Conservation (phyloP, 2,888 invertebrate species). For the Ennomos quercinarius region DNA sequence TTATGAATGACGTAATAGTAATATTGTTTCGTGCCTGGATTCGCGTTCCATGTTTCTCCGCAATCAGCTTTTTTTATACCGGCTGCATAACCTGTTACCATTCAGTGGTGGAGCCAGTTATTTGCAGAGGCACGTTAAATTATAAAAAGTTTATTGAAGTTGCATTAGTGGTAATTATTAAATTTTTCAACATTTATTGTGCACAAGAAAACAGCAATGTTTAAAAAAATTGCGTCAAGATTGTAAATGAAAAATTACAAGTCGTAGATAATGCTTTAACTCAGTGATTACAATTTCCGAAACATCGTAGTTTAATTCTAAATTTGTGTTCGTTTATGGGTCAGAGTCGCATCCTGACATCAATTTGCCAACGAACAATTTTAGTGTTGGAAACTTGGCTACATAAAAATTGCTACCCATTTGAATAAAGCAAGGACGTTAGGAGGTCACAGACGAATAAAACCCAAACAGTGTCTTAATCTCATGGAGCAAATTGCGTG, state of each 20-base stretch:
- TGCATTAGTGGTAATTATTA: slow-evolving; percentile 7
- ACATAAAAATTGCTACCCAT: slow-evolving; percentile 21
- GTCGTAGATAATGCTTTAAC: no score
- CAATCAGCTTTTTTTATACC: slow-evolving; percentile 58
- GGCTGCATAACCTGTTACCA: slow-evolving; percentile 51
- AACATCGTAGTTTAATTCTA: no score
- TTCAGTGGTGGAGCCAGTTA: slow-evolving; percentile 49
- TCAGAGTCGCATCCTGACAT: slow-evolving; percentile 5
- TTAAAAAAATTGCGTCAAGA: no score
- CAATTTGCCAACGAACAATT: slow-evolving; percentile 13
- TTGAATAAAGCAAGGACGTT: slow-evolving; percentile 55
- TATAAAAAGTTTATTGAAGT: slow-evolving; percentile 11
- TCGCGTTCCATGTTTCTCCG: slow-evolving; percentile 61
- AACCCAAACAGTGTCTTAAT: slow-evolving; percentile 57
- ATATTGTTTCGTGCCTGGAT: slow-evolving; percentile 68
- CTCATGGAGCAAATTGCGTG: slow-evolving; percentile 65
- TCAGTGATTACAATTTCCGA: no score
- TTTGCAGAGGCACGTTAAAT: slow-evolving; percentile 40
- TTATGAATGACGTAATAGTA: slow-evolving; percentile 75
- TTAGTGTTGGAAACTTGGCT: slow-evolving; percentile 7
- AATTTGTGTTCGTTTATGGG: neutral
- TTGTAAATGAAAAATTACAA: no score
- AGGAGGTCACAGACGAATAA: slow-evolving; percentile 64
- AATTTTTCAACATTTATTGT: neutral
- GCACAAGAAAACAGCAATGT: no score